Conservation (phyloP, 2,113 vertebrate genomes). For the Phyllostomus hastatus region DNA sequence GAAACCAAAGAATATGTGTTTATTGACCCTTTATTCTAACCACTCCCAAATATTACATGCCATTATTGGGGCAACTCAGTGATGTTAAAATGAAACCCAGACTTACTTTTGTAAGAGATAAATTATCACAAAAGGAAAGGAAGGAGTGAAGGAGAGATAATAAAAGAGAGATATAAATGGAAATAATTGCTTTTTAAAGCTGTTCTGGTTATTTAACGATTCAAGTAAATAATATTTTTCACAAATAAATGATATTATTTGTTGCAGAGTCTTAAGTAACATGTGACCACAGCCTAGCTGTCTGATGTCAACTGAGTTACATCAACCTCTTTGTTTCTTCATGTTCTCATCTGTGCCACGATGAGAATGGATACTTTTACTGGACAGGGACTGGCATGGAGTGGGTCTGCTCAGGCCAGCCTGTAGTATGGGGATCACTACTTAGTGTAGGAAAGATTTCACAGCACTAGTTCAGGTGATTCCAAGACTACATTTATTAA, state of each 20-base stretch:
- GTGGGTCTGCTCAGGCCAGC: too few relatives aligned
- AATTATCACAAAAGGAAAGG: background rate
- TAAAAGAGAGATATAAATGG: background rate
- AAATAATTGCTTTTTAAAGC: background rate
- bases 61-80: background rate
- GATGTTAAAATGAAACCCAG: background rate
- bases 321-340: background rate
- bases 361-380: background rate
- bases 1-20: background rate
- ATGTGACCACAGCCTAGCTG: background rate
- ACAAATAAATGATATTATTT: background rate
- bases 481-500: too few relatives aligned
- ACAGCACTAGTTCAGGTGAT: too few relatives aligned
- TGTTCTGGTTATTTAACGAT: background rate
- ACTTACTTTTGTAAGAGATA: background rate
- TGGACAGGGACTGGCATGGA: too few relatives aligned
- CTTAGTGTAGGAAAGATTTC: too few relatives aligned
- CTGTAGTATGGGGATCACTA: too few relatives aligned
- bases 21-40: background rate
- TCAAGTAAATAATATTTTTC: background rate
- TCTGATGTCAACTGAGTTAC: background rate
- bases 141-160: background rate
- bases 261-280: background rate
- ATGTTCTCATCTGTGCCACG: background rate
- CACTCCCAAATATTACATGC: rapidly evolving